A percentile compares a stretch with the other conserved stretches of the same genome.
Conservation (phyloP, 2,113 vertebrate species). For the Orthonyx spaldingii region DNA sequence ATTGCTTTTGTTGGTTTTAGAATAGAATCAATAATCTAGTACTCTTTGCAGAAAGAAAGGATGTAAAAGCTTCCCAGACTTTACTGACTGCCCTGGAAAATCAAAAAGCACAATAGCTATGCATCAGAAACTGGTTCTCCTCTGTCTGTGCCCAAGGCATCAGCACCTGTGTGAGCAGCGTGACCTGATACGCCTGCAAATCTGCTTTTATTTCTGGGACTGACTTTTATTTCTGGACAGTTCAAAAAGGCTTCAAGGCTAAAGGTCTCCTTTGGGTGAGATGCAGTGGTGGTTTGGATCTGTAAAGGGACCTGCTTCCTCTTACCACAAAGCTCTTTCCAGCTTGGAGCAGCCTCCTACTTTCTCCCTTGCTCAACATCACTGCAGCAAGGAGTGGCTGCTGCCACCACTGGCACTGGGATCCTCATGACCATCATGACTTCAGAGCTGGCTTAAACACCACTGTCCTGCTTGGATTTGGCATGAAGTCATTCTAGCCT, state of each 20-base stretch:
- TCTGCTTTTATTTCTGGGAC: not conserved
- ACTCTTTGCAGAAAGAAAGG: not conserved
- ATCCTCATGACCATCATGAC: not conserved
- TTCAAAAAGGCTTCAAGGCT: not conserved
- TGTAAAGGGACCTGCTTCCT: not conserved
- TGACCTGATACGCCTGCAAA: not conserved
- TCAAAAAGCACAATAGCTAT: not conserved
- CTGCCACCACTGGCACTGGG: not conserved
- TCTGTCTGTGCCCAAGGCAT: not conserved
- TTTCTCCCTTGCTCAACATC: not conserved
- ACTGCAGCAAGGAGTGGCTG: not conserved
- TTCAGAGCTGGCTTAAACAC: not conserved
- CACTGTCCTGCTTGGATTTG: not conserved
- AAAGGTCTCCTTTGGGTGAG: not conserved
- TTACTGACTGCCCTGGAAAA: not conserved
- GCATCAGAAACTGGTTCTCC: not conserved
- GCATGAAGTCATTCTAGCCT: not conserved
- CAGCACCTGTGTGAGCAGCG: not conserved
- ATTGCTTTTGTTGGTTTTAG: not conserved
- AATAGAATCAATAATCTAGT: not conserved
- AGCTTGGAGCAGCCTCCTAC: not conserved
- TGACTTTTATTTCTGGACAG: not conserved
- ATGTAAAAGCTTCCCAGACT: not conserved
- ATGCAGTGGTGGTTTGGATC: not conserved
- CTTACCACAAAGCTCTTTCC: not conserved